Percentiles rank a stretch among this genome's conserved stretches.
phyloP scores from a whole-genome alignment of 2,888 invertebrate species.

The Ochropleura leucogaster region DNA sequence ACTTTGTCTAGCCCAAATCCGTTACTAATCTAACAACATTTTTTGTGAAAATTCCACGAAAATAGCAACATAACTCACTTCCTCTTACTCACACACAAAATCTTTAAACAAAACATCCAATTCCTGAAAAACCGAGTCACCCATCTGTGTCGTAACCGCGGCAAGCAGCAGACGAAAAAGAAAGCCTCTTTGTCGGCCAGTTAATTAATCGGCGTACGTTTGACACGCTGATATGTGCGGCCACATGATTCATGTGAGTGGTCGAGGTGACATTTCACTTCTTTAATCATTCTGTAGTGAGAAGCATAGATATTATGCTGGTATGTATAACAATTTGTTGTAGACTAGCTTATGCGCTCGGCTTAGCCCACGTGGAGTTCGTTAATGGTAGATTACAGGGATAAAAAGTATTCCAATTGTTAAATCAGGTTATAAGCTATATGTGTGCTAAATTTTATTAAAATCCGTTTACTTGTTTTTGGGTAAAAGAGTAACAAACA shows the following conservation, averaged over 20 bases:
- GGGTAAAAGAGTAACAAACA: neutral
- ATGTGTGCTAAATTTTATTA: neutral
- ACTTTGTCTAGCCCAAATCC: neutral
- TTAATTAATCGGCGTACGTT: slow-evolving; percentile 62
- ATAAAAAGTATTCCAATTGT: neutral
- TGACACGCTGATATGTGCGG: slow-evolving; percentile 53
- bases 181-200: slow-evolving; percentile 52
- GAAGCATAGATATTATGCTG: slow-evolving; percentile 21
- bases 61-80: neutral
- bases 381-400: neutral
- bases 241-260: slow-evolving; percentile 57
- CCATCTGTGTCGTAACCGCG: slow-evolving; percentile 53
- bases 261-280: slow-evolving; percentile 61
- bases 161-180: slow-evolving; percentile 54
- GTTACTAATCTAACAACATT: neutral
- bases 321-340: neutral
- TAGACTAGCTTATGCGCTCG: neutral
- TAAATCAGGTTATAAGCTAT: neutral
- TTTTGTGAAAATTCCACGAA: neutral
- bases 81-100: slow-evolving; percentile 22
- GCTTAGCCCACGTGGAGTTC: neutral
- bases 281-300: slow-evolving; percentile 46
- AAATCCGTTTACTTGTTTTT: neutral
- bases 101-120: slow-evolving; percentile 16
- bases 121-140: slow-evolving; percentile 40